phyloP scores from a whole-genome alignment of 2,888 invertebrate species.

The Liopterus haemorrhoidalis region DNA sequence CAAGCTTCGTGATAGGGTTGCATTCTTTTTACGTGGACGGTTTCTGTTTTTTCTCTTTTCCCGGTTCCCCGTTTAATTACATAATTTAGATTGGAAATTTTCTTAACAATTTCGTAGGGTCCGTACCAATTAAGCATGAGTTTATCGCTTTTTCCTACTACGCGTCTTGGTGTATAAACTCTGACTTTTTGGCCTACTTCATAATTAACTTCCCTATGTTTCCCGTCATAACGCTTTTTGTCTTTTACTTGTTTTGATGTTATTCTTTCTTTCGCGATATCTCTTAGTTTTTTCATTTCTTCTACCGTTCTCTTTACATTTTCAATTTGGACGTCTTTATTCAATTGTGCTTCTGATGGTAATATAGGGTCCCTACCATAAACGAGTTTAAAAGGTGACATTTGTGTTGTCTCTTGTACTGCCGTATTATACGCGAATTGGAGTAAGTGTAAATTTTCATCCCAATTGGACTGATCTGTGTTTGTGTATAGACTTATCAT shows the following conservation, averaged over 20 bases:
- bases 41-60: neutral
- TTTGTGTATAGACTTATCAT: too few relatives aligned
- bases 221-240: neutral
- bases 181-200: constrained; percentile 27
- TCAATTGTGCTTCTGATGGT: constrained; percentile 27
- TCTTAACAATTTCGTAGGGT: neutral
- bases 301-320: too few relatives aligned
- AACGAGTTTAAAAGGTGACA: constrained; percentile 24
- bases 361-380: constrained; percentile 27
- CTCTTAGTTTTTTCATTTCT: too few relatives aligned
- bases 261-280: constrained; percentile 27
- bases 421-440: constrained; percentile 31
- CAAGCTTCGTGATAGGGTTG: neutral
- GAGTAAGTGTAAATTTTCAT: too few relatives aligned
- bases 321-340: neutral
- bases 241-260: neutral
- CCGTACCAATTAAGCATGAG: neutral
- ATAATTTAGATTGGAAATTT: neutral
- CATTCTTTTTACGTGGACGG: neutral
- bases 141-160: neutral
- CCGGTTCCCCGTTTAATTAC: neutral
- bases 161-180: constrained; percentile 27
- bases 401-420: constrained; percentile 28
- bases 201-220: constrained; percentile 20
- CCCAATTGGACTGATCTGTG: too few relatives aligned